These are phyloP conservation scores for Montipora foliosa DNA, from an alignment of 64 coral and sea anemone genomes.

Conservation along the genomic window DNA sequence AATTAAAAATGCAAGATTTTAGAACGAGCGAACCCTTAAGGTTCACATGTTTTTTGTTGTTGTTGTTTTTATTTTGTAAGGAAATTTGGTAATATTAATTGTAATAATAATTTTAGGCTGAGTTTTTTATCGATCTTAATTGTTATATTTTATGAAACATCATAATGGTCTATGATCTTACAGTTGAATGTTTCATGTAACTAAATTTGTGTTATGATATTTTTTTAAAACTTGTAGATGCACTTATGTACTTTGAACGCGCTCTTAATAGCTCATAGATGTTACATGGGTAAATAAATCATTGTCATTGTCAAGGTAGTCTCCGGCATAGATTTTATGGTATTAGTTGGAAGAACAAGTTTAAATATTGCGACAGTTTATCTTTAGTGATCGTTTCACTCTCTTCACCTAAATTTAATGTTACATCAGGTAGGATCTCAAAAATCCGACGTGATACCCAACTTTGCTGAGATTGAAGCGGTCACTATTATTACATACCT, in stretches of 20 bases:
- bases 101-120: background rate
- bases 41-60: background rate
- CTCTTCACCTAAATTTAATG: background rate
- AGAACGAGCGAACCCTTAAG: background rate
- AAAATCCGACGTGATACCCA: background rate
- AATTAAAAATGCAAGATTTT: conserved; percentile 4
- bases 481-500: background rate
- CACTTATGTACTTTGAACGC: background rate
- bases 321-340: conserved; percentile 6
- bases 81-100: conserved; percentile 6
- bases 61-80: background rate
- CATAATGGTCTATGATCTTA: background rate
- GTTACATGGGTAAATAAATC: background rate
- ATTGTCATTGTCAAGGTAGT: background rate
- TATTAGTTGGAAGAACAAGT: background rate
- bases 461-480: background rate
- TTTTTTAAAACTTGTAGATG: background rate
- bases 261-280: background rate
- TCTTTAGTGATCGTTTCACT: background rate
- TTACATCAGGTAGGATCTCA: background rate
- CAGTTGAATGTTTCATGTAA: background rate
- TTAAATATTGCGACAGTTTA: background rate
- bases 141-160: too few relatives aligned
- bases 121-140: background rate
- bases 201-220: background rate